Conservation (phyloP, 1,140 invertebrate species). For the Lepidostoma basale region DNA sequence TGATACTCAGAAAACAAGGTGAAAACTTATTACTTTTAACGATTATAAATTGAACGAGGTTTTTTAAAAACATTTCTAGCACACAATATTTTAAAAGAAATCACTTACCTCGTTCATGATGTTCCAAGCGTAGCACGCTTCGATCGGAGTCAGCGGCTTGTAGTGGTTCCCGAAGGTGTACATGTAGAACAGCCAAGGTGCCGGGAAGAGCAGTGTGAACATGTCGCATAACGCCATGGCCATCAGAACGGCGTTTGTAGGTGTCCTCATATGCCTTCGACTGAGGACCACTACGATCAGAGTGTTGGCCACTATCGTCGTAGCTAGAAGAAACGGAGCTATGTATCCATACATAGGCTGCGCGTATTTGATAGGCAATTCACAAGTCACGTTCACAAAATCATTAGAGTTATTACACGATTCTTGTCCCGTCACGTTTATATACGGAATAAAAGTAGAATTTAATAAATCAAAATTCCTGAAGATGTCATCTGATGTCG, state of each 20-base stretch:
- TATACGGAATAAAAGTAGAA: neutral
- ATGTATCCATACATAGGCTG: slow-evolving; percentile 77
- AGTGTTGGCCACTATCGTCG: slow-evolving; percentile 90
- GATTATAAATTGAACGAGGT: no score
- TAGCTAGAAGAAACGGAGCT: slow-evolving; percentile 81
- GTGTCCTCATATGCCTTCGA: slow-evolving; percentile 76
- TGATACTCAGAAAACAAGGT: no score
- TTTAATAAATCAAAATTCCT: neutral
- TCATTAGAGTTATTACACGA: slow-evolving; percentile 47
- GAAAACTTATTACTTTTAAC: no score
- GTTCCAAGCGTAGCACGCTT: slow-evolving; percentile 78
- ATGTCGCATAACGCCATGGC: slow-evolving; percentile 93
- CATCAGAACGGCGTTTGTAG: slow-evolving; percentile 87
- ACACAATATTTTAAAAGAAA: slow-evolving; percentile 7
- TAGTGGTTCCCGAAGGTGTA: slow-evolving; percentile 87
- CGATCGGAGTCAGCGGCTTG: slow-evolving; percentile 73
- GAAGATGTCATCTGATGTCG: neutral
- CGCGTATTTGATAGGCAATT: slow-evolving; percentile 72
- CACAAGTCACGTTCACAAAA: slow-evolving; percentile 68
- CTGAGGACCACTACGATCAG: slow-evolving; percentile 82
- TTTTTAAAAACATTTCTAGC: no score
- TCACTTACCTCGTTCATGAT: slow-evolving; percentile 77
- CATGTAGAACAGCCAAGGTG: slow-evolving; percentile 88
- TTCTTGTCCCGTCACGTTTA: slow-evolving; percentile 7
- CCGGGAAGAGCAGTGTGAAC: slow-evolving; percentile 87